These are phyloP conservation scores for Biston stratarius DNA, from an alignment of 2,888 invertebrate genomes.

Conservation along the genomic window DNA sequence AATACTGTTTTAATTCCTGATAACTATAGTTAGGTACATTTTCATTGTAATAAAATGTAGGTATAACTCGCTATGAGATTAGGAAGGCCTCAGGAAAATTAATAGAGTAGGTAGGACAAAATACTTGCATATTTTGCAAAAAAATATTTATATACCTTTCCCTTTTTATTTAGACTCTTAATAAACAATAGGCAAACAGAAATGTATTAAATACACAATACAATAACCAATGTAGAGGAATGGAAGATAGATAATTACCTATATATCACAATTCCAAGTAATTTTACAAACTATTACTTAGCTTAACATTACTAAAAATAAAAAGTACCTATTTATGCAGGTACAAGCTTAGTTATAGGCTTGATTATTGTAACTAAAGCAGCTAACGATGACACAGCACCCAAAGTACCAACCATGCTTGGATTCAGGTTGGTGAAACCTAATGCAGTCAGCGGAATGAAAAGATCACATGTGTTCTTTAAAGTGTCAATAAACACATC, in stretches of 20 bases:
- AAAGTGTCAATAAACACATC: conserved; percentile 93
- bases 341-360: conserved; percentile 92
- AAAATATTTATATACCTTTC: not conserved
- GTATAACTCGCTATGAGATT: too few species aligned
- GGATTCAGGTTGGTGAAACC: conserved; percentile 93
- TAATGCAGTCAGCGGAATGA: conserved; percentile 93
- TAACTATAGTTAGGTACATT: too few species aligned
- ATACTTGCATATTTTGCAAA: not conserved
- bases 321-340: conserved; percentile 68
- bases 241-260: not conserved
- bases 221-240: conserved; percentile 5
- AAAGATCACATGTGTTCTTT: conserved; percentile 95
- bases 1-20: too few species aligned
- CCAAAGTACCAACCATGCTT: conserved; percentile 91
- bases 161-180: not conserved
- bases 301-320: not conserved
- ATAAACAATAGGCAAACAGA: not conserved
- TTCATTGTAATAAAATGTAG: too few species aligned
- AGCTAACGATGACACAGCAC: conserved; percentile 92
- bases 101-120: too few species aligned
- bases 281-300: not conserved
- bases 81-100: too few species aligned
- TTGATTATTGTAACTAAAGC: conserved; percentile 92
- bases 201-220: not conserved
- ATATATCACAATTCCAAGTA: conserved; percentile 10